These are phyloP conservation scores for Scaptomyza hsui DNA, from an alignment of 1,140 invertebrate genomes.

Conservation along the genomic window DNA sequence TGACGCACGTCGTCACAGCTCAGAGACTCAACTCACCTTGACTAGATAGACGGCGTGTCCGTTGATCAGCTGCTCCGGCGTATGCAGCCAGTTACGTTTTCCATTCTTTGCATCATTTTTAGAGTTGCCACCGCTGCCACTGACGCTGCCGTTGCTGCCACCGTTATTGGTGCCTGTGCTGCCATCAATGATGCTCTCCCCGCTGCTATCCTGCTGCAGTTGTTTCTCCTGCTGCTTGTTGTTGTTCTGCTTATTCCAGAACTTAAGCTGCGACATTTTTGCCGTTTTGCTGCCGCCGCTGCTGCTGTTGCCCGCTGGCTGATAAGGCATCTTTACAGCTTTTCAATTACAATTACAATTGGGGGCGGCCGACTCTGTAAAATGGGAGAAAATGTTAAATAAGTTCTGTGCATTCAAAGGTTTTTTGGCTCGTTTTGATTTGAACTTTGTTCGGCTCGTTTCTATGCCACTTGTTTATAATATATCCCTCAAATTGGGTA, in stretches of 20 bases:
- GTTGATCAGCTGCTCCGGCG: constrained; percentile 95
- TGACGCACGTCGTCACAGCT: constrained; percentile 22
- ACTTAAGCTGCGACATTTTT: constrained; percentile 87
- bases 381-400: constrained; percentile 17
- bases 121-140: constrained; percentile 66
- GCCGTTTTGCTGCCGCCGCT: constrained; percentile 60
- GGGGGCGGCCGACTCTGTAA: constrained; percentile 7
- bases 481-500: no score
- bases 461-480: background rate
- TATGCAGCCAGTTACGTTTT: constrained; percentile 95
- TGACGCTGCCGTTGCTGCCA: constrained; percentile 45
- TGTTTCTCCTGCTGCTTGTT: constrained; percentile 83
- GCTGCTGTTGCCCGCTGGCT: constrained; percentile 66
- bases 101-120: constrained; percentile 79
- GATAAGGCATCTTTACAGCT: constrained; percentile 66
- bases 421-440: constrained; percentile 14
- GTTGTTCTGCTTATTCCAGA: constrained; percentile 86
- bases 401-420: background rate
- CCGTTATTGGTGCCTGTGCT: constrained; percentile 55
- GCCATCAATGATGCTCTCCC: constrained; percentile 75
- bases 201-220: constrained; percentile 50
- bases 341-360: background rate
- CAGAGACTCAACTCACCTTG: constrained; percentile 88
- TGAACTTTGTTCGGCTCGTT: constrained; percentile 41
- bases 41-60: constrained; percentile 98